These are phyloP conservation scores for Takifugu rubripes DNA, from an alignment of 2,797 vertebrate genomes.

Conservation along the genomic window DNA sequence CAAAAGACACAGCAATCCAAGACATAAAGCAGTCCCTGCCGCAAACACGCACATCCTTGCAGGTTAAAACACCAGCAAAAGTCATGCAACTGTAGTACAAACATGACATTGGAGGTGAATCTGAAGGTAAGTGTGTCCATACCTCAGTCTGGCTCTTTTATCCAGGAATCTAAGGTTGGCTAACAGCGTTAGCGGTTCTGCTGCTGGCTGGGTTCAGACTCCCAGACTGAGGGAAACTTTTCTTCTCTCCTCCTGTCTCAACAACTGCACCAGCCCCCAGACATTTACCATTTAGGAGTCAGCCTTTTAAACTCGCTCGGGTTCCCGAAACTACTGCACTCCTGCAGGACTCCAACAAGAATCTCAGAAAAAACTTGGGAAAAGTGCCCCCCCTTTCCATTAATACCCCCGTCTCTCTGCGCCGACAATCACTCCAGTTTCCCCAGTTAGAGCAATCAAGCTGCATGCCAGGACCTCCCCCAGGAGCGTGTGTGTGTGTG, in stretches of 20 bases:
- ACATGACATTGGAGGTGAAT: background rate
- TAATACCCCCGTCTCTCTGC: background rate
- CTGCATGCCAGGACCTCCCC: background rate
- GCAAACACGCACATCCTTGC: background rate
- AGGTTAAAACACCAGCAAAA: background rate
- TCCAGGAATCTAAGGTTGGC: too few relatives aligned
- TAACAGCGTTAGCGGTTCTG: too few relatives aligned
- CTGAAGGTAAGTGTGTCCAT: background rate
- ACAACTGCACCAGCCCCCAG: too few relatives aligned
- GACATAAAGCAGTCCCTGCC: background rate
- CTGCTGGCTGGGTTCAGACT: too few relatives aligned
- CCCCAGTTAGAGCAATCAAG: conserved; percentile 17
- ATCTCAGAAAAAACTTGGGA: conserved; percentile 20
- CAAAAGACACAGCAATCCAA: background rate
- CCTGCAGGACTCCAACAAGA: too few relatives aligned
- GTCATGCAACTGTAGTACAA: background rate
- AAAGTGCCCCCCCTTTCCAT: conserved; percentile 2
- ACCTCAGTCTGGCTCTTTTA: background rate
- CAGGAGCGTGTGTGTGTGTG: background rate
- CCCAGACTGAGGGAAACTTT: too few relatives aligned
- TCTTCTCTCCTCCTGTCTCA: too few relatives aligned
- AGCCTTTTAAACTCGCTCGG: too few relatives aligned
- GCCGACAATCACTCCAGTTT: conserved; percentile 8
- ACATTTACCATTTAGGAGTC: too few relatives aligned
- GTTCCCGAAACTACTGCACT: too few relatives aligned